These are phyloP conservation scores for Phymastichus coffea DNA, from an alignment of 1,140 invertebrate genomes.

Conservation along the genomic window DNA sequence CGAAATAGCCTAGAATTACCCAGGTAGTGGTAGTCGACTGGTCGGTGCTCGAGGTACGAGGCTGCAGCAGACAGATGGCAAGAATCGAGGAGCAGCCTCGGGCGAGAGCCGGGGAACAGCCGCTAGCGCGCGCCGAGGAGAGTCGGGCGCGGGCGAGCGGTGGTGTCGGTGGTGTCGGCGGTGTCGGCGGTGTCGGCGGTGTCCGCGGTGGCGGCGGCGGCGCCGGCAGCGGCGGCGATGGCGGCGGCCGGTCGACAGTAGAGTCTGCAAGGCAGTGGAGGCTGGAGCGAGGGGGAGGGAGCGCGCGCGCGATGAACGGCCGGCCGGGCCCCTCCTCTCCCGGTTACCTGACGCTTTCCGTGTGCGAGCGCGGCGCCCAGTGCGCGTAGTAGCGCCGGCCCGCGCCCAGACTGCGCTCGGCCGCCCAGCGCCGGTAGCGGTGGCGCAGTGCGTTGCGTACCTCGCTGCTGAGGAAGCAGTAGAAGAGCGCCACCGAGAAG, in stretches of 20 bases:
- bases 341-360: constrained; percentile 75
- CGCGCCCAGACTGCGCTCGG: constrained; percentile 60
- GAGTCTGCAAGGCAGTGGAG: constrained; percentile 5
- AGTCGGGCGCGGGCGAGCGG: no score
- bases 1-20: no score
- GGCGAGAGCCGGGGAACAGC: no score
- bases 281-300: neutral
- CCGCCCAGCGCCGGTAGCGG: constrained; percentile 78
- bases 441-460: constrained; percentile 82
- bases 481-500: constrained; percentile 82
- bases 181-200: no score
- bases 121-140: no score
- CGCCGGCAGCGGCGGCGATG: no score
- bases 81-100: no score
- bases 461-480: constrained; percentile 91
- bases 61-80: no score
- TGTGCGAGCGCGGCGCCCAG: constrained; percentile 75
- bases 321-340: neutral
- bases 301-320: neutral
- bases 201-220: no score
- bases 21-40: no score
- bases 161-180: no score
- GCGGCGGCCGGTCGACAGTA: neutral
- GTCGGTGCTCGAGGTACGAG: no score
- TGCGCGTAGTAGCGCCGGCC: constrained; percentile 68